Evolutionary conservation across 2,797 vertebrate species (phyloP), one percentile per base, ranked within the genome.

Genomic region (Chromobotia macracanthus): DNA sequence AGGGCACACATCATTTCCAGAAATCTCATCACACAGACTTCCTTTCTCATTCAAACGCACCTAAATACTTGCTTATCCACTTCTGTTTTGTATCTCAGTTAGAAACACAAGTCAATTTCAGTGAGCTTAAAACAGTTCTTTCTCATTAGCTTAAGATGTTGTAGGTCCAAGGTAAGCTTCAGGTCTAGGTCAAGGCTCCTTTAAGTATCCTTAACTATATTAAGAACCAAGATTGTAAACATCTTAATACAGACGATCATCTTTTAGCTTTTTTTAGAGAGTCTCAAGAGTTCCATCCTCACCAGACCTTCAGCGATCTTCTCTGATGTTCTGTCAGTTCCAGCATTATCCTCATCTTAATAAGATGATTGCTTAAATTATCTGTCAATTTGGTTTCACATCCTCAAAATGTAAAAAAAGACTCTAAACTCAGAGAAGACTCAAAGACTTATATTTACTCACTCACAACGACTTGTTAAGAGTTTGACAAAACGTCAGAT

Each of bases 361-460:
- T 11, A 21, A 23, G 53, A 56, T 12, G 9, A 10, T 21, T 19
- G 12, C 58, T 61, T 31, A 15, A 61, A 18, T 31, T 7, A 61
- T 31, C 5, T 8, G 25, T 31, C 6, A 12, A 46, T 11, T 48
- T 46, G 18, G 44, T 74, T 50, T 74, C 58, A 74, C 72, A 74
- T 74, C 48, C 28, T 5, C 28, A 28, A 2, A 28, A 1, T 28
- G 1, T 28, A 28, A 60, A 72, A 46, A 72, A 18, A 15, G 15
- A 72, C 55, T 28, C 28, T 2, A 28, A 28, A 28, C 28, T 28
- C 28, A 28, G 4, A 28, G 28, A 28, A 28, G 28, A 28, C 28
- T 4, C 28, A 28, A 61, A 72, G 28, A 28, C 28, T 28, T 4
- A 28, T 28, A 28, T n/a, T n/a, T n/a, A n/a, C n/a, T n/a, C n/a